phyloP scores from a whole-genome alignment of 2,797 vertebrate genomes.

The Parauchenoglanis ngamensis region DNA sequence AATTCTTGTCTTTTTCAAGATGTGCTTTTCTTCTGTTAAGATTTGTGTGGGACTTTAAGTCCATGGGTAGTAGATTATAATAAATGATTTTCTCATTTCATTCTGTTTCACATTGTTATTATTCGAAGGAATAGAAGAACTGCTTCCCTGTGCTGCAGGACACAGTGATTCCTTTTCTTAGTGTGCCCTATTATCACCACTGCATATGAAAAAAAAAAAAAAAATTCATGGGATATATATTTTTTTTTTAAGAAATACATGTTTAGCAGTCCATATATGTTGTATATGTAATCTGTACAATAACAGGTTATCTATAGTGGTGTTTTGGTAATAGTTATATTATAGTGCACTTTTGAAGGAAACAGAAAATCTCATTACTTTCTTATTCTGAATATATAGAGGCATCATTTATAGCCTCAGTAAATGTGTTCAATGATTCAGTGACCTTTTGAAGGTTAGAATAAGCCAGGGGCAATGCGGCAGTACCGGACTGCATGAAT shows the following conservation, averaged over 20 bases:
- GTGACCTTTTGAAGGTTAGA: conserved; percentile 7
- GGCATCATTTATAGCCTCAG: background rate
- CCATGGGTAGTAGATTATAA: background rate
- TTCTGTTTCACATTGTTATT: background rate
- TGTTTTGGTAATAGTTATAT: background rate
- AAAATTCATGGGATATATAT: background rate
- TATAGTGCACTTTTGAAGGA: background rate
- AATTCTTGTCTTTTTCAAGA: background rate
- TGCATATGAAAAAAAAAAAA: background rate
- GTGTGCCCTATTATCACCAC: background rate
- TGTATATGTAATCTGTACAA: background rate
- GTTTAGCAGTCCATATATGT: background rate
- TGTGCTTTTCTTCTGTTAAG: too few relatives aligned
- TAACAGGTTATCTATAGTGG: background rate
- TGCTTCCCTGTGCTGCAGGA: background rate
- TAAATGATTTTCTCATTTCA: background rate
- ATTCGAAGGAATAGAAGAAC: background rate
- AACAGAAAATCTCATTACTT: background rate
- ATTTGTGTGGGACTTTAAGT: background rate
- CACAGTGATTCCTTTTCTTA: background rate
- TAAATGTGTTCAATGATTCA: background rate
- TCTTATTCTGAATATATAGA: background rate
- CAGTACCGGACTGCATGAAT: background rate
- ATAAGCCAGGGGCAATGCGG: background rate
- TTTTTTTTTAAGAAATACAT: background rate